Conservation (phyloP, 2,888 invertebrate species). For the Plebejus argus region DNA sequence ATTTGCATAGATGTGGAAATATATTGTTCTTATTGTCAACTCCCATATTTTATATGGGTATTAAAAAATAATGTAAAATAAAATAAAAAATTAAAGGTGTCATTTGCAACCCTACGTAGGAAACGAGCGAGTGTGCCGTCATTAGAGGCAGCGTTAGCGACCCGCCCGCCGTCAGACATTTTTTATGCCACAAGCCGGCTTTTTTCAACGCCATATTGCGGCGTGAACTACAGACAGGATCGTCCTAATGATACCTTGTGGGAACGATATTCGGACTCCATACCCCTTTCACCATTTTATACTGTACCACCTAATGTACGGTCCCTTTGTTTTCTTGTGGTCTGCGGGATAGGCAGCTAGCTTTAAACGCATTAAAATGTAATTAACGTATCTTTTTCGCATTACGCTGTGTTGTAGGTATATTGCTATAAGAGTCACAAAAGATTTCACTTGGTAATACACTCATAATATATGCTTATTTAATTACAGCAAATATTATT, state of each 20-base stretch:
- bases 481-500: no score
- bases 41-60: slow-evolving; percentile 29
- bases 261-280: slow-evolving; percentile 40
- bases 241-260: slow-evolving; percentile 44
- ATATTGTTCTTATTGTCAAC: neutral
- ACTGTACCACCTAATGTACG: slow-evolving; percentile 16
- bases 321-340: slow-evolving; percentile 10
- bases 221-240: slow-evolving; percentile 45
- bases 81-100: slow-evolving; percentile 30
- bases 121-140: slow-evolving; percentile 59
- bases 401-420: neutral
- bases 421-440: neutral
- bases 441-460: neutral
- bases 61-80: slow-evolving; percentile 27
- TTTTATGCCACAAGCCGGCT: slow-evolving; percentile 72
- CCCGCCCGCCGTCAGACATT: slow-evolving; percentile 76
- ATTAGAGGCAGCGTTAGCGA: slow-evolving; percentile 76
- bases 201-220: slow-evolving; percentile 57
- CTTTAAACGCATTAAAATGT: slow-evolving; percentile 1
- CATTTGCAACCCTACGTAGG: slow-evolving; percentile 56
- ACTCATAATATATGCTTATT: no score
- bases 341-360: neutral
- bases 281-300: slow-evolving; percentile 29
- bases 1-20: no score
- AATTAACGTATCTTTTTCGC: neutral